Percentiles rank a stretch among this genome's conserved stretches.
phyloP scores from a whole-genome alignment of 2,888 invertebrate genomes.

The Panzeria rudis region DNA sequence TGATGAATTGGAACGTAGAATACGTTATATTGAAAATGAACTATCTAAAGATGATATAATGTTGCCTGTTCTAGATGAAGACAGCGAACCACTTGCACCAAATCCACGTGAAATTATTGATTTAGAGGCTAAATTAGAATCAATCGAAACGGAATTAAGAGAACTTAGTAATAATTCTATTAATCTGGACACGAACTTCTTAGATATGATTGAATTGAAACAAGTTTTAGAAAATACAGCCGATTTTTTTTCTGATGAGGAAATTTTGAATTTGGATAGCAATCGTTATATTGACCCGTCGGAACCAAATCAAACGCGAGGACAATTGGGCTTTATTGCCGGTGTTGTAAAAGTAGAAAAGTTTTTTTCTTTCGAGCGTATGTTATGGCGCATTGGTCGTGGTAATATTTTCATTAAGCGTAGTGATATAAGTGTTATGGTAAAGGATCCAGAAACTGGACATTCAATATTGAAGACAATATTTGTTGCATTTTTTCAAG shows the following conservation, averaged over 20 bases:
- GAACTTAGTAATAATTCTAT: constrained; percentile 97
- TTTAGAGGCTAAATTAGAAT: constrained; percentile 93
- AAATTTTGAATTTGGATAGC: constrained; percentile 79
- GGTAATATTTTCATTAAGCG: constrained; percentile 93
- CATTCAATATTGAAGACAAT: constrained; percentile 91
- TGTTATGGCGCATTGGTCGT: constrained; percentile 94
- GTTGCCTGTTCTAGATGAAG: constrained; percentile 87
- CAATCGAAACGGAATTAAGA: constrained; percentile 96
- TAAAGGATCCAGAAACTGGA: constrained; percentile 89
- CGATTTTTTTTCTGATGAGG: constrained; percentile 81
- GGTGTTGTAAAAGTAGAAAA: constrained; percentile 93
- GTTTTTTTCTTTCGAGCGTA: constrained; percentile 92
- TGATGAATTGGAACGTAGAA: constrained; percentile 92
- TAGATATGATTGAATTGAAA: constrained; percentile 95
- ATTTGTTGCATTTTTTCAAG: constrained; percentile 92
- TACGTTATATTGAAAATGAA: constrained; percentile 91
- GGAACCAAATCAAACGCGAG: constrained; percentile 83
- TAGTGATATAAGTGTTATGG: constrained; percentile 89
- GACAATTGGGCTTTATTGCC: constrained; percentile 89
- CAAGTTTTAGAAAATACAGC: constrained; percentile 97
- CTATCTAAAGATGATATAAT: constrained; percentile 90
- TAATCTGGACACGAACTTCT: constrained; percentile 94
- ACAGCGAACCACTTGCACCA: constrained; percentile 88
- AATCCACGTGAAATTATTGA: constrained; percentile 92
- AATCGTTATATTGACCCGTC: constrained; percentile 89